Base-by-base conservation (phyloP, 2,888 invertebrate species). In the Electrophaes corylata region DNA sequence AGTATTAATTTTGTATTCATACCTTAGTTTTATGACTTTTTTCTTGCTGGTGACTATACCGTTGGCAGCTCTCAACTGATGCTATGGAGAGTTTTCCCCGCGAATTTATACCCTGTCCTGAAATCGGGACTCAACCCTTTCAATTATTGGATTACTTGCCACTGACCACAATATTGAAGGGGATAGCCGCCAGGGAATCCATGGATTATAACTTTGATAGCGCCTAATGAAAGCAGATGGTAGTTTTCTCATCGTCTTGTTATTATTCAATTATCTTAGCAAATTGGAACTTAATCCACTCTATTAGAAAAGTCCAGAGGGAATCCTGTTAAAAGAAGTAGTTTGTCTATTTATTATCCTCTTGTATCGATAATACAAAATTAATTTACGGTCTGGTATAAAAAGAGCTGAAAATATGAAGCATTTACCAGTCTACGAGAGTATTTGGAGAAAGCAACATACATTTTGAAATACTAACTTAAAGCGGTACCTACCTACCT, bases 131-230 rank as follows among this genome's bases (percentile, higher is more conserved):
- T 66, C 69, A 59, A 59, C 66, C 71, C 70, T 69, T 68, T 77
- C 86, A 84, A 88, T 90, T 90, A 90, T 79, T 81, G 88, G 88
- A 90, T 90, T 88, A 89, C 64, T 78, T 83, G 77, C 79, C 73
- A 65, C 71, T 82, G 79, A 84, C 88, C 90, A 73, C 88, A 86
- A 39, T 84, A 83, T 88, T 87, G 82, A 62, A 76, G 68, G 63
- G 62, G 60, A 66, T 64, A 65, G 66, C 63, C 86, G 71, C 73
- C 19, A 44, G 82, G 84, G 87, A 49, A 20, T 49, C 12, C 5
- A 19, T 4, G 31, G 40, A 86, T 87, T 77, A 79, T 74, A 88
- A 86, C 84, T 88, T 83, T 61, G 77, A 88, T 87, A 85, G 76
- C 83, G 82, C 79, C 79, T 75, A 73, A 71, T 79, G 74, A 66